phyloP scores from a whole-genome alignment of 1,140 invertebrate species.

The Drosophila nasuta region DNA sequence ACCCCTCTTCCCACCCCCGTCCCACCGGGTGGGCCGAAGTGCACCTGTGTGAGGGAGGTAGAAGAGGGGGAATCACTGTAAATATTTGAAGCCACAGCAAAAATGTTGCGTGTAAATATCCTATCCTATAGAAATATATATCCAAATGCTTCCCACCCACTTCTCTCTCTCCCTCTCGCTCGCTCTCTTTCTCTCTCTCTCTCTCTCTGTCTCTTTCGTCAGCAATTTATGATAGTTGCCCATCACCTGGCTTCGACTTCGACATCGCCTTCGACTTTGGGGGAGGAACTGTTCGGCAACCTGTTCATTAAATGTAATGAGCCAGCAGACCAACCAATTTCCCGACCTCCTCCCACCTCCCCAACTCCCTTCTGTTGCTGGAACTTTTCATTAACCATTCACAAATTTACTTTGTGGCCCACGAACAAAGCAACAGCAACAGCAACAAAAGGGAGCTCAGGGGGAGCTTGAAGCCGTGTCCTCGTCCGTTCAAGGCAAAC shows the following conservation, averaged over 20 bases:
- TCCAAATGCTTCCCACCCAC: constrained; percentile 51
- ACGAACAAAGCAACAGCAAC: constrained; percentile 1
- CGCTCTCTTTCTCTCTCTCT: not conserved
- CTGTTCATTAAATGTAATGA: constrained; percentile 78
- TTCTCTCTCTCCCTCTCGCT: constrained; percentile 5
- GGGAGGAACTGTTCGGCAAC: constrained; percentile 22
- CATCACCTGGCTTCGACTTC: constrained; percentile 41
- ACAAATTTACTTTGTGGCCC: constrained; percentile 79
- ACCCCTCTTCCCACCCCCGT: not conserved
- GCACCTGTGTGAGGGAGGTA: constrained; percentile 34
- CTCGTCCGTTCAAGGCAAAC: constrained; percentile 51
- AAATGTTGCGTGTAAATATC: constrained; percentile 82
- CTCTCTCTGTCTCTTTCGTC: not conserved
- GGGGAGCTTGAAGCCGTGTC: constrained; percentile 24
- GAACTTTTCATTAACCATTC: constrained; percentile 82
- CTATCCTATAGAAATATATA: constrained; percentile 61
- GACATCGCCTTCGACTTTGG: not conserved
- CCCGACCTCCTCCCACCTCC: not conserved
- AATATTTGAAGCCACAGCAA: constrained; percentile 78
- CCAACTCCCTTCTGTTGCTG: constrained; percentile 7
- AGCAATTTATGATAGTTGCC: constrained; percentile 77
- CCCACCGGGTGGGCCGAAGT: constrained; percentile 3
- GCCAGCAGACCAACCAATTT: constrained; percentile 48
- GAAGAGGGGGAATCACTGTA: constrained; percentile 65
- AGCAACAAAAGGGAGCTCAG: not conserved